Percentiles rank a stretch among this genome's conserved stretches.
Evolutionary conservation across 1,140 invertebrate species (phyloP).

Genomic region (Macrotrachela quadricornifera): DNA sequence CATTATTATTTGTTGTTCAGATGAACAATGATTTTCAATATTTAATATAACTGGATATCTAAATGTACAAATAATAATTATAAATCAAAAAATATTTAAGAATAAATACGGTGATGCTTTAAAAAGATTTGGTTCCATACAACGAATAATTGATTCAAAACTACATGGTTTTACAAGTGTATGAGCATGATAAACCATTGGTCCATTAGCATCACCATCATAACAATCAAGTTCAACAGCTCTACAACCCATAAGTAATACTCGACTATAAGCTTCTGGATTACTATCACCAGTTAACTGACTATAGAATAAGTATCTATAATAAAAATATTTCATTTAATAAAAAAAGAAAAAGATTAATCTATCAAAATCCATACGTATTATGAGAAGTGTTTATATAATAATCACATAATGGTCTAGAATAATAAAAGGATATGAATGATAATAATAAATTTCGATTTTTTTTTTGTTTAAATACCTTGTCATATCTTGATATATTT

Average conservation of each 20-base stretch:
- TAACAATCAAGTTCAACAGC: conserved; percentile 85
- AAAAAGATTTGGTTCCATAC: conserved; percentile 72
- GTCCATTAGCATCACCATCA: conserved; percentile 66
- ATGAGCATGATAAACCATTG: conserved; percentile 71
- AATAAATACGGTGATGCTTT: conserved; percentile 47
- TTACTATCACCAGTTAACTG: conserved; percentile 89
- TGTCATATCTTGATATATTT: too few relatives aligned
- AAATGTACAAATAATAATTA: conserved; percentile 19
- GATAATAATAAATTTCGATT: too few relatives aligned
- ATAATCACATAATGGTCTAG: too few relatives aligned
- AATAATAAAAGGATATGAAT: too few relatives aligned
- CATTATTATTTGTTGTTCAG: conserved; percentile 75
- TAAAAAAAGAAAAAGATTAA: conserved; percentile 34
- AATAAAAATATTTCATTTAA: not conserved
- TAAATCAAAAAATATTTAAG: conserved; percentile 19
- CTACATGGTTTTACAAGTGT: conserved; percentile 75
- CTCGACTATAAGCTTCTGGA: conserved; percentile 79
- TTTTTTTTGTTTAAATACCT: too few relatives aligned
- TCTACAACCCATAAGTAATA: conserved; percentile 40
- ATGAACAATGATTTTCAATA: conserved; percentile 84
- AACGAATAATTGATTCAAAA: conserved; percentile 65
- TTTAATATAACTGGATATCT: conserved; percentile 76
- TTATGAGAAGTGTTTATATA: too few relatives aligned
- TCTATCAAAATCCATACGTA: conserved; percentile 44
- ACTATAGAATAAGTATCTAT: conserved; percentile 79